A percentile compares a stretch with the other conserved stretches of the same genome.
Evolutionary conservation across 2,888 invertebrate genomes (phyloP).

Genomic region (Xestobium rufovillosum): DNA sequence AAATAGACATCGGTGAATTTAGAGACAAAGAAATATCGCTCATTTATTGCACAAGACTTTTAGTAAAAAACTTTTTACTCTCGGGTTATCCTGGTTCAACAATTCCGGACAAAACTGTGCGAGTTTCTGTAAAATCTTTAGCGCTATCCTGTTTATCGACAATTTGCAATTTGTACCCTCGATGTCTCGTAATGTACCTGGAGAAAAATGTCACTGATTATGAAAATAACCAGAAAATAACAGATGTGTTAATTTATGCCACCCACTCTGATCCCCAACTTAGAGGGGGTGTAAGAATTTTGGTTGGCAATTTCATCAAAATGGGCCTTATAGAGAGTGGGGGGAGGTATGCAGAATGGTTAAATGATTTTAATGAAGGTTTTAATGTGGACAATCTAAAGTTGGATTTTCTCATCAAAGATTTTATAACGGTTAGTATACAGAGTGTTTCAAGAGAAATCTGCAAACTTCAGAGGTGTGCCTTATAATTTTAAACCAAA

Average conservation of each 20-base stretch:
- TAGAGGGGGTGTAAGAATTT: slow-evolving; percentile 60
- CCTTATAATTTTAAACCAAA: too few relatives aligned
- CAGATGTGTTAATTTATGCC: slow-evolving; percentile 63
- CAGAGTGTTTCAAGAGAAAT: too few relatives aligned
- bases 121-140: slow-evolving; percentile 87
- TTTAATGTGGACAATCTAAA: slow-evolving; percentile 6
- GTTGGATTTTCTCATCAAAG: too few relatives aligned
- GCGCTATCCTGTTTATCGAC: slow-evolving; percentile 74
- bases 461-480: too few relatives aligned
- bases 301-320: slow-evolving; percentile 61
- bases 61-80: slow-evolving; percentile 66
- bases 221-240: slow-evolving; percentile 50
- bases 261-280: slow-evolving; percentile 76
- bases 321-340: slow-evolving; percentile 51
- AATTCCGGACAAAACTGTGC: slow-evolving; percentile 65
- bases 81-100: slow-evolving; percentile 50
- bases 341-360: slow-evolving; percentile 50
- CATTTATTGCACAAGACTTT: slow-evolving; percentile 63
- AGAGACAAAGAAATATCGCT: slow-evolving; percentile 59
- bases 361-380: slow-evolving; percentile 39
- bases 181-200: slow-evolving; percentile 58
- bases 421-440: too few relatives aligned
- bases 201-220: slow-evolving; percentile 47
- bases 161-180: slow-evolving; percentile 66
- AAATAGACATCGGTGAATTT: slow-evolving; percentile 59